Base-by-base conservation (phyloP, 1,140 invertebrate species). In the Chrysomallon squamiferum region DNA sequence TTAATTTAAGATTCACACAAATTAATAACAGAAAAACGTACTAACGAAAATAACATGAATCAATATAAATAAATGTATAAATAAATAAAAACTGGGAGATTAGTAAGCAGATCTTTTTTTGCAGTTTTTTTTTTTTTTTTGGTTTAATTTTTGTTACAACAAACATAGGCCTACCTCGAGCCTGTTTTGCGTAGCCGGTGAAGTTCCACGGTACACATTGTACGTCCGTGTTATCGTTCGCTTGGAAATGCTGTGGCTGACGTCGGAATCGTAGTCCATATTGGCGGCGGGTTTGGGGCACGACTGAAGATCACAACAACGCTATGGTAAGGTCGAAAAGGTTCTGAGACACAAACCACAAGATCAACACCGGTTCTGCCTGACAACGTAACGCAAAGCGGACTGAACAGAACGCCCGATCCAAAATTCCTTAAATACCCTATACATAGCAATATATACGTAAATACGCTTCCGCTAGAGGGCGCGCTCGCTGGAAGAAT, bases 201-300 rank as follows among this genome's bases (percentile, higher is more conserved):
- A 82, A 41, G 74, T 73, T 15, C 81, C 81, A 7, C 80, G 64
- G 76, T 82, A 83, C 25, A 83, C 79, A 68, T 82, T 77, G 73
- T 81, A 83, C 35, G 75, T 66, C 32, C 73, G 68, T 35, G 5
- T 5, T 7, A 38, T 38, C 6, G 35, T 38, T 38, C 35, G 35
- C 35, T 38, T 38, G 35, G 35, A 7, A 38, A 38, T 38, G 35
- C 15, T 5, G 35, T 38, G 35, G 35, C 35, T 38, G 35, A 5
- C 15, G 35, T 75, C 74, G 18, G 69, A 63, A 65, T 74, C 73
- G 66, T 68, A 72, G 59, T 75, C 71, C 68, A 68, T 69, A 30
- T 32, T 71, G 38, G 7, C 61, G 33, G 27, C 62, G 29, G 35
- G 45, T 63, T 54, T 43, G 41, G 22, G 29, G 29, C 15, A 22